These are phyloP conservation scores for Tragelaphus buxtoni DNA, from an alignment of 2,113 vertebrate species.

Conservation along the genomic window DNA sequence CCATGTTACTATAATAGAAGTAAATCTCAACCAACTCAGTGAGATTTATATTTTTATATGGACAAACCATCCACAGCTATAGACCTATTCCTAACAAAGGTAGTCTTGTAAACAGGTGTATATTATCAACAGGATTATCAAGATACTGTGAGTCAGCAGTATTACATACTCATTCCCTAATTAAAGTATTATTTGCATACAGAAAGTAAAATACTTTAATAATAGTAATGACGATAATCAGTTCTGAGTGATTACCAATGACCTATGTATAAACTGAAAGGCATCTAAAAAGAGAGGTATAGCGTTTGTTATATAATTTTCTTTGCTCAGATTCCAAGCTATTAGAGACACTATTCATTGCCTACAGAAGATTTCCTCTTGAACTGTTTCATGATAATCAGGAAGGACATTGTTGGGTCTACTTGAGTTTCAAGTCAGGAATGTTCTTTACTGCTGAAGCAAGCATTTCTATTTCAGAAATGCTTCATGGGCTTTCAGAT, in stretches of 20 bases:
- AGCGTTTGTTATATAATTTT: slow-evolving; percentile 26
- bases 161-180: not conserved
- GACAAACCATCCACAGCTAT: not conserved
- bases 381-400: slow-evolving; percentile 45
- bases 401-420: slow-evolving; percentile 59
- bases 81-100: not conserved
- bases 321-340: slow-evolving; percentile 15
- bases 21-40: not conserved
- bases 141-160: not conserved
- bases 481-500: slow-evolving; percentile 48
- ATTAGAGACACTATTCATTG: slow-evolving; percentile 53
- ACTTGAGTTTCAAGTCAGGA: slow-evolving; percentile 71
- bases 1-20: not conserved
- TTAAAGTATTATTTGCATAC: not conserved
- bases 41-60: not conserved
- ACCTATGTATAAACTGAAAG: slow-evolving; percentile 33
- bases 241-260: not conserved
- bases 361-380: slow-evolving; percentile 21
- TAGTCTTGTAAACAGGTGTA: not conserved
- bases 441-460: slow-evolving; percentile 71
- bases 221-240: not conserved
- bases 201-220: not conserved
- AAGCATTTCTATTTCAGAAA: slow-evolving; percentile 74
- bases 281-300: not conserved
- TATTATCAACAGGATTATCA: not conserved